Evolutionary conservation across 2,113 vertebrate species (phyloP), one percentile per base, ranked within the genome.

Genomic region (Calyptomena viridis): DNA sequence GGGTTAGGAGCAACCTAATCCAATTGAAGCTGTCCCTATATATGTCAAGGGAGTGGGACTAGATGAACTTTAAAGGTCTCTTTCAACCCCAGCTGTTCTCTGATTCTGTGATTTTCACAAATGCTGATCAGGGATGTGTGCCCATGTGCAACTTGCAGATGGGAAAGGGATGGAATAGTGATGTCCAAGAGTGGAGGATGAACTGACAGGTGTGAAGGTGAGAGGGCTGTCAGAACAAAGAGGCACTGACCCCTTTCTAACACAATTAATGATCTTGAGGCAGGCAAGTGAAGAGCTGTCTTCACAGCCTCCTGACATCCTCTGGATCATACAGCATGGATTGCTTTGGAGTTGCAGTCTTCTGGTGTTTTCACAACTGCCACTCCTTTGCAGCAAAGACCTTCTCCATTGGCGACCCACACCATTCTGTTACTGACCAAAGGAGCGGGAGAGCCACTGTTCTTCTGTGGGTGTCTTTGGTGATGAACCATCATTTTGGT

Each of bases 81-180:
- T 55, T n/a, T 35, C 42, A 63, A 33, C 9, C 53, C 14, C 35
- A 4, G 35, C 56, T 63, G 9, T 49, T 69, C 46, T 68, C 63
- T 46, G 28, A 60, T 67, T 82, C 39, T 67, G 1, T 91, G 39
- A 18, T 37, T 89, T 77, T 37, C 25, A 13, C 73, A 30, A 14
- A 7, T 31, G 24, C 5, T 73, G 55, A 8, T 53, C 9, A 21
- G 13, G 27, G 46, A 21, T 44, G 7, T 11, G 7, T 14, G 23
- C 14, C 40, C n/a, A 6, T 8, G 24, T 22, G 72, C 20, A 33
- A 15, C 1, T 0, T 20, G 35, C 1, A 2, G 12, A 30, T 66
- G 30, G 56, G 44, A 55, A 76, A 75, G 18, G 30, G 10, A 5
- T 15, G 30, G 53, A 44, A 21, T 2, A 6, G 14, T 30, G 31